These are phyloP conservation scores for Metallyticus violacea DNA, from an alignment of 2,888 invertebrate species.

Conservation along the genomic window DNA sequence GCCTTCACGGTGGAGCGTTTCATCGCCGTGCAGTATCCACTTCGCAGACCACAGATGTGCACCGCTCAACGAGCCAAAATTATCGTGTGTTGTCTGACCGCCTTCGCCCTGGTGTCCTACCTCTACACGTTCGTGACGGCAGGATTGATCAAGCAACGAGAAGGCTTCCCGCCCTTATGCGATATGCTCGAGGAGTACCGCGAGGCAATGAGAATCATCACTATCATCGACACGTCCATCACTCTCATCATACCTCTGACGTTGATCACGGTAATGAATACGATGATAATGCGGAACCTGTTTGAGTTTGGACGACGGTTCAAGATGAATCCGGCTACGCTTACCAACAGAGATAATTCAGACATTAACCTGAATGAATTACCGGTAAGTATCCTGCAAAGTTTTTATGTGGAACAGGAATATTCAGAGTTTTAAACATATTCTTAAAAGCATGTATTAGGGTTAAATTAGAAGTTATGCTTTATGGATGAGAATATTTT, in stretches of 20 bases:
- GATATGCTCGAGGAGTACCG: conserved; percentile 52
- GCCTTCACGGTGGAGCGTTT: conserved; percentile 68
- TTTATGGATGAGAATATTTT: too few relatives aligned
- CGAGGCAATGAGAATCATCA: conserved; percentile 54
- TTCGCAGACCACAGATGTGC: conserved; percentile 58
- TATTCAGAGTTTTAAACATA: too few relatives aligned
- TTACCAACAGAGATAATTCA: conserved; percentile 33
- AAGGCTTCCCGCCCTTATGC: conserved; percentile 44
- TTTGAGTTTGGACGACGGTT: conserved; percentile 50
- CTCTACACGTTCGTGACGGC: conserved; percentile 51
- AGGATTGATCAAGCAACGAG: conserved; percentile 40
- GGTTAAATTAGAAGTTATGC: too few relatives aligned
- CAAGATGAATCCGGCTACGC: conserved; percentile 37
- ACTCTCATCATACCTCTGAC: conserved; percentile 61
- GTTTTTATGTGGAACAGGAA: too few relatives aligned
- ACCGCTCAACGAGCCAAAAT: conserved; percentile 58
- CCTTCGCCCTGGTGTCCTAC: conserved; percentile 47
- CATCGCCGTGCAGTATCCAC: conserved; percentile 63
- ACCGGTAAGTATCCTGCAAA: conserved; percentile 43
- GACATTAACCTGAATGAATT: conserved; percentile 49
- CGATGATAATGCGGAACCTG: conserved; percentile 57
- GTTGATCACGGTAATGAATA: conserved; percentile 61
- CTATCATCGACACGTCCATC: conserved; percentile 58
- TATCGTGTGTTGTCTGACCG: conserved; percentile 49
- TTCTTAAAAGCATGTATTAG: too few relatives aligned